Base-by-base conservation (phyloP, 2,113 vertebrate species). In the Hippocampus mohnikei region DNA sequence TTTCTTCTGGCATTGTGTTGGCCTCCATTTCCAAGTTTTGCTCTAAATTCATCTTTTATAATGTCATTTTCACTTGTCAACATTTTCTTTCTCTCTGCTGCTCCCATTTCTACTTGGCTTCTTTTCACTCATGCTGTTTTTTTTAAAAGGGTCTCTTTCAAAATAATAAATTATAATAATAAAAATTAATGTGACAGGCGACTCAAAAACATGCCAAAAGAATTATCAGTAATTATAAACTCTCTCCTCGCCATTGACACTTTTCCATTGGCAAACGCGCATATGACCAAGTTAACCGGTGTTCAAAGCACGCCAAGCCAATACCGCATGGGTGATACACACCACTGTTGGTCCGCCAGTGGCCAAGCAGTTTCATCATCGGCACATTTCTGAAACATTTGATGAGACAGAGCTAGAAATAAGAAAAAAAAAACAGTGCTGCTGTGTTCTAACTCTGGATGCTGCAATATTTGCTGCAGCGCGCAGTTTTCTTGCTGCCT, bases 1-100 rank as follows among this genome's bases (percentile, higher is more conserved):
- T 58, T 62, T 67, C 41, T 74, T 48, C 42, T 68, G 41, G 60
- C 37, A 72, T 66, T 66, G 1, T 72, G 21, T 72, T 61, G 72
- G 23, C 37, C 8, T 69, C 0, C 42, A 20, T 60, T 66, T 60
- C 44, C 16, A 4, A 8, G 53, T 48, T 25, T n/a, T 6, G 5
- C 11, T 56, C 12, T 66, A 10, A 63, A 53, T 73, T 6, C 48
- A 7, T 50, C 48, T 50, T 50, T 50, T 50, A 55, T 23, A n/a
- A 55, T 23, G 21, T 55, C 21, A 55, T 55, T 55, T 55, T 9
- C 21, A 55, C 9, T 50, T 23, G 15, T n/a, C 21, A n/a, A 55
- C 18, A 50, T 50, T 50, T 50, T 37, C 33, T 11, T 23, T 55
- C 52, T 55, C 52, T 3, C 21, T 23, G 21, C 52, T 23, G 52